Conservation (phyloP, 2,888 invertebrate species). For the Seira sanloemensis region DNA sequence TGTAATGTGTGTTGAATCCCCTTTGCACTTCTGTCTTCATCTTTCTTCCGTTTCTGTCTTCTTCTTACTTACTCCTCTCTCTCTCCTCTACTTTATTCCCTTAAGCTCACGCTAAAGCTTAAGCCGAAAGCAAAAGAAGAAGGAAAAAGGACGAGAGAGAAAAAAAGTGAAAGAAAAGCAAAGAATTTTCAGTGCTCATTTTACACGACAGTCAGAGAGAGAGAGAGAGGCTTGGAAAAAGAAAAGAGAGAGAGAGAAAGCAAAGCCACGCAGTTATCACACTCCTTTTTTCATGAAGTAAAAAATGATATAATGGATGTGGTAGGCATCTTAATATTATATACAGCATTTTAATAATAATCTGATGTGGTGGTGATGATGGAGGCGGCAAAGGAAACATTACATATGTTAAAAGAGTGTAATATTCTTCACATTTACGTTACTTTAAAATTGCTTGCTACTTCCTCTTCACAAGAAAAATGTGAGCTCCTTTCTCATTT, state of each 20-base stretch:
- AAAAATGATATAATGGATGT: neutral
- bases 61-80: neutral
- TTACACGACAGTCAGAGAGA: constrained; percentile 17
- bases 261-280: neutral
- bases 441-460: neutral
- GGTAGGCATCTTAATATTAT: neutral
- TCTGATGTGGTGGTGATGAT: constrained; percentile 26
- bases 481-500: neutral
- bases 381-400: constrained; percentile 34
- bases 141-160: constrained; percentile 24
- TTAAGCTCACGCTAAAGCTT: neutral
- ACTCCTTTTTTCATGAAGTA: neutral
- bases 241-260: too few relatives aligned
- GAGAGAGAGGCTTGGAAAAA: too few relatives aligned
- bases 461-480: neutral
- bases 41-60: neutral
- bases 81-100: constrained; percentile 35
- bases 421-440: constrained; percentile 45
- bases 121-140: neutral
- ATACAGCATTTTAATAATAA: constrained; percentile 39
- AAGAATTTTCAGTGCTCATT: constrained; percentile 44
- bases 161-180: neutral
- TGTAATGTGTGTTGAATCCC: constrained; percentile 1
- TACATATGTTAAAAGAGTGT: constrained; percentile 44
- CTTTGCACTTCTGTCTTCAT: constrained; percentile 11